These are phyloP conservation scores for Strix uralensis DNA, from an alignment of 2,113 vertebrate genomes.

Conservation along the genomic window DNA sequence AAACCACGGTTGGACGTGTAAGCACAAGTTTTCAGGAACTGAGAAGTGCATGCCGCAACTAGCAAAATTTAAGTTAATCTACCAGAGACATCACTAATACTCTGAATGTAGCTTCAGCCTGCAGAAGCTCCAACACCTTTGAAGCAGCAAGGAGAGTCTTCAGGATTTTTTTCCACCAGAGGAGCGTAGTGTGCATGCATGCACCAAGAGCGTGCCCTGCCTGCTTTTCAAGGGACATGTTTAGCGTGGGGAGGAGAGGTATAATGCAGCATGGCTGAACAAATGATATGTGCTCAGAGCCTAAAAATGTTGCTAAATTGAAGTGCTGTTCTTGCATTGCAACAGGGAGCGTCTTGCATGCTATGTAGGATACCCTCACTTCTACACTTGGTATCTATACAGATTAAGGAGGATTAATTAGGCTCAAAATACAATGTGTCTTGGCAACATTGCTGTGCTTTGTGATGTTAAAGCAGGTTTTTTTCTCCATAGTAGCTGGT, in stretches of 20 bases:
- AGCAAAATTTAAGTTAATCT: background rate
- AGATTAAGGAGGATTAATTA: slow-evolving; percentile 45
- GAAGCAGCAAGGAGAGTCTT: background rate
- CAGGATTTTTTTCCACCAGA: background rate
- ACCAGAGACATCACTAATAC: background rate
- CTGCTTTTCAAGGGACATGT: background rate
- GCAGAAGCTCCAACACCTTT: background rate
- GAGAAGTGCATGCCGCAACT: background rate
- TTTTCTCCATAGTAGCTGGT: background rate
- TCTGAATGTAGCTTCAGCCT: background rate
- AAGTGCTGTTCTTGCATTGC: background rate
- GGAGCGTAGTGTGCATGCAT: background rate
- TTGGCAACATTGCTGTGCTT: background rate
- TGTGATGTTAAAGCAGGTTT: slow-evolving; percentile 2
- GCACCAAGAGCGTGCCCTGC: background rate
- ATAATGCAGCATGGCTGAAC: background rate
- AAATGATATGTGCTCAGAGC: background rate
- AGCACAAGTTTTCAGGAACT: background rate
- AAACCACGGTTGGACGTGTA: background rate
- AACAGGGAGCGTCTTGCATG: background rate
- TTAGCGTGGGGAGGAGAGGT: background rate
- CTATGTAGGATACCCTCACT: background rate
- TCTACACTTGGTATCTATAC: background rate
- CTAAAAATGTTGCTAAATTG: background rate
- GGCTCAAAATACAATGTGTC: slow-evolving; percentile 11